phyloP scores from a whole-genome alignment of 2,113 vertebrate genomes.

The Pangasianodon gigas region DNA sequence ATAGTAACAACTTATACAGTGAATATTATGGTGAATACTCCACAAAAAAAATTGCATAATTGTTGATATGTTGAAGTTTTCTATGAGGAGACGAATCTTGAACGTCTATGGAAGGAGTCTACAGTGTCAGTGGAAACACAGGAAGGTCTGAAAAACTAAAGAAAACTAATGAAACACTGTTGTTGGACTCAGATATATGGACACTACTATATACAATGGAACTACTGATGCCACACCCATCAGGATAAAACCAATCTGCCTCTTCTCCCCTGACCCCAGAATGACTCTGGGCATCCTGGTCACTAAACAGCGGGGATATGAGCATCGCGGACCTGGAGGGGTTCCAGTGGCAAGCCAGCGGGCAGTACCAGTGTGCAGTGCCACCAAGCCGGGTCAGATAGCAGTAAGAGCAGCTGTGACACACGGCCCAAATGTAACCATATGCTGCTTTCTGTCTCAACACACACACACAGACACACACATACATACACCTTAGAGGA shows the following conservation, averaged over 20 bases:
- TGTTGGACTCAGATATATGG: not conserved
- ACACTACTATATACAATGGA: not conserved
- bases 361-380: constrained; percentile 24
- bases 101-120: not conserved
- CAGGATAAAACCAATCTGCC: not conserved
- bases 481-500: constrained; percentile 29
- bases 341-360: constrained; percentile 43
- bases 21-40: not conserved
- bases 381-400: constrained; percentile 51
- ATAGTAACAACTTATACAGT: not conserved
- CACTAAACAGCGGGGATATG: constrained; percentile 30
- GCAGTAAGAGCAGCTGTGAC: constrained; percentile 59
- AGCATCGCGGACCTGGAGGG: constrained; percentile 31
- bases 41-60: not conserved
- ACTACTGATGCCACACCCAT: not conserved
- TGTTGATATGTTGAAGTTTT: not conserved
- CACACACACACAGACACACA: constrained; percentile 17
- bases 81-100: not conserved
- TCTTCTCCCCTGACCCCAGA: constrained; percentile 16
- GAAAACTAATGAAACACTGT: not conserved
- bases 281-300: constrained; percentile 14
- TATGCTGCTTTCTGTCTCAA: constrained; percentile 66
- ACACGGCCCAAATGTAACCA: constrained; percentile 66
- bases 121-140: not conserved
- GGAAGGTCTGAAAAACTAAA: not conserved